Evolutionary conservation across 2,797 vertebrate genomes (phyloP), one percentile per base, ranked within the genome.

Genomic region (Chaunax sp.): DNA sequence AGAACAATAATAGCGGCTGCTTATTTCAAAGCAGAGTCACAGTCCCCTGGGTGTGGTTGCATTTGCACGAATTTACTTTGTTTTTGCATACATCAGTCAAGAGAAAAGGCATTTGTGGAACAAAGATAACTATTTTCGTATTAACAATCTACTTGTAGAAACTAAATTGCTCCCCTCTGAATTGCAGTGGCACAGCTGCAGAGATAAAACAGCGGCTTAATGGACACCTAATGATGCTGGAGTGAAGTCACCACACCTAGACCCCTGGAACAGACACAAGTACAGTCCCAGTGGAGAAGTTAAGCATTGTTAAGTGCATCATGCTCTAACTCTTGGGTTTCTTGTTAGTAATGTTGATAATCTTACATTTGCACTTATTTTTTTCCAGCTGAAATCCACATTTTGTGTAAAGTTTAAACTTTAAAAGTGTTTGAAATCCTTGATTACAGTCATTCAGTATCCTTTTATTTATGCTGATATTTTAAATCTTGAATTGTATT

Each of bases 101-200:
- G n/a, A 61, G 72, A 68, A 65, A 81, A 83, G 72, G 54, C 80
- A 69, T 88, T 82, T 70, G 60, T 78, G 78, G 68, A 89, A 90
- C 89, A 90, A 91, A 87, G 85, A 91, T 81, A 82, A 91, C 91
- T 89, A 90, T 87, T 85, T 74, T 76, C 75, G 83, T 77, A 60
- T 56, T 84, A 87, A 93, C 92, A 93, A 83, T 85, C 72, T 53
- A 61, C 56, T 80, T 69, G 71, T 81, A 75, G 88, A 85, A 77
- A 62, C n/a, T 26, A 22, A 74, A 87, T 75, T 51, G 75, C 60
- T 91, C 86, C 89, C 91, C 57, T 33, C 56, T 85, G 85, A 81
- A 80, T 83, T 78, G 64, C 64, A 58, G 54, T 43, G 15, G 41
- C 54, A 77, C 71, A 80, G 77, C 81, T 78, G 64, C 52, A 63